phyloP scores from a whole-genome alignment of 35 echinoderm and acorn worm genomes.

The Patiria miniata region DNA sequence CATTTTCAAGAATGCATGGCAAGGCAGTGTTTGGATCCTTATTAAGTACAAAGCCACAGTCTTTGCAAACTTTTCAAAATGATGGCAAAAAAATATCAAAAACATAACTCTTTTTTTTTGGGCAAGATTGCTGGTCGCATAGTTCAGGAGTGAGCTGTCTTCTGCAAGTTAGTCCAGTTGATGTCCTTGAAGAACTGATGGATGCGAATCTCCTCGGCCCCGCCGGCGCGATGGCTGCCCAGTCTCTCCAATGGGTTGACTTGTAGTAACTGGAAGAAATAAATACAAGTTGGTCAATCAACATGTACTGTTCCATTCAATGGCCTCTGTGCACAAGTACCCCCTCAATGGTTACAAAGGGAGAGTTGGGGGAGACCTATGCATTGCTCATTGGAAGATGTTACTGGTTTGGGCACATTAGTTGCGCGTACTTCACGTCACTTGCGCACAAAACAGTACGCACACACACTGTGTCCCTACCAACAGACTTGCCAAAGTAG shows the following conservation, averaged over 20 bases:
- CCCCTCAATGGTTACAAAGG: no score
- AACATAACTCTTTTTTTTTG: no score
- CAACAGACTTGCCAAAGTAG: no score
- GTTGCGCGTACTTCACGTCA: no score
- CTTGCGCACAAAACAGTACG: no score
- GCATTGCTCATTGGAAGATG: not conserved
- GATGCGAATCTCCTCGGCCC: constrained; percentile 81
- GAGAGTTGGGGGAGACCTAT: not conserved
- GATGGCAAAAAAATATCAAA: no score
- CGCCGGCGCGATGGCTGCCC: constrained; percentile 65
- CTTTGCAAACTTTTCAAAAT: no score
- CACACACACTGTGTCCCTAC: no score
- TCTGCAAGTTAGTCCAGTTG: constrained; percentile 71
- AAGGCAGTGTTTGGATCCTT: no score
- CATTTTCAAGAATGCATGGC: no score
- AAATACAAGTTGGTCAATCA: not conserved
- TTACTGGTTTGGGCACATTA: not conserved
- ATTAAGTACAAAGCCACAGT: no score
- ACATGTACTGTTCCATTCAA: not conserved
- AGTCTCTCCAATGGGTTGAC: constrained; percentile 80
- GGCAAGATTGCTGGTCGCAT: not conserved
- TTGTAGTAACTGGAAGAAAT: constrained; percentile 71
- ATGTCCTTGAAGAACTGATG: constrained; percentile 93
- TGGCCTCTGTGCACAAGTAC: not conserved
- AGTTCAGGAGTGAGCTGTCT: constrained; percentile 7